Percentiles rank a stretch among this genome's conserved stretches.
Evolutionary conservation across 2,888 invertebrate species (phyloP).

Genomic region (Hymenopus coronatus): DNA sequence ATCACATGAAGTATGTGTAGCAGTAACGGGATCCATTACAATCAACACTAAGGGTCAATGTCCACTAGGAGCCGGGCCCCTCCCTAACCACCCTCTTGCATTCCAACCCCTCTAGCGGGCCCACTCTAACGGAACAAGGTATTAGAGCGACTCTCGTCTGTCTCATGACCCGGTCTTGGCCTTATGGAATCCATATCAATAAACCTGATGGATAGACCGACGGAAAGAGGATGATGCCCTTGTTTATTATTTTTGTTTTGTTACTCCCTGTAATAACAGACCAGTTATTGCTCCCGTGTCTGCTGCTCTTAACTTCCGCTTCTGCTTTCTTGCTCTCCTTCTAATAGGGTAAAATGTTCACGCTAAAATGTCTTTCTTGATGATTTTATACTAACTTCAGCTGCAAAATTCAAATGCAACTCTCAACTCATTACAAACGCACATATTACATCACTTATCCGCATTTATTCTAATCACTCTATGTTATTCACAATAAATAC

Average conservation of each 20-base stretch:
- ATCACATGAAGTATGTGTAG: neutral
- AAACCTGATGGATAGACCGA: neutral
- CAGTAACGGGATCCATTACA: neutral
- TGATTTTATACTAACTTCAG: too few species aligned
- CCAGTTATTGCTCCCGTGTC: neutral
- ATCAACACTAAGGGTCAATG: neutral
- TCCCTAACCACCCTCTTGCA: neutral
- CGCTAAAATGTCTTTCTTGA: too few species aligned
- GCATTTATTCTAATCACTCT: too few species aligned
- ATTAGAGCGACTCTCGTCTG: neutral
- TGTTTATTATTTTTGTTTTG: neutral
- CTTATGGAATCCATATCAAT: neutral
- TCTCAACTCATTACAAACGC: too few species aligned
- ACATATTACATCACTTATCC: too few species aligned
- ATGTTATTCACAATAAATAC: too few species aligned
- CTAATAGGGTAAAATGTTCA: too few species aligned
- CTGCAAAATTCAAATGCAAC: too few species aligned
- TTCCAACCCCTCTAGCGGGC: constrained; percentile 4
- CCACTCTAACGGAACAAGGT: neutral
- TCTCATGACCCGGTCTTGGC: neutral
- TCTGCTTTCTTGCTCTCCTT: neutral
- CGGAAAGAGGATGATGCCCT: neutral
- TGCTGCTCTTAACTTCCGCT: neutral
- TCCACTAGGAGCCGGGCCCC: neutral
- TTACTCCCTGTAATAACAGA: neutral